These are phyloP conservation scores for Apodemus speciosus DNA, from an alignment of 2,113 vertebrate genomes.

Conservation along the genomic window DNA sequence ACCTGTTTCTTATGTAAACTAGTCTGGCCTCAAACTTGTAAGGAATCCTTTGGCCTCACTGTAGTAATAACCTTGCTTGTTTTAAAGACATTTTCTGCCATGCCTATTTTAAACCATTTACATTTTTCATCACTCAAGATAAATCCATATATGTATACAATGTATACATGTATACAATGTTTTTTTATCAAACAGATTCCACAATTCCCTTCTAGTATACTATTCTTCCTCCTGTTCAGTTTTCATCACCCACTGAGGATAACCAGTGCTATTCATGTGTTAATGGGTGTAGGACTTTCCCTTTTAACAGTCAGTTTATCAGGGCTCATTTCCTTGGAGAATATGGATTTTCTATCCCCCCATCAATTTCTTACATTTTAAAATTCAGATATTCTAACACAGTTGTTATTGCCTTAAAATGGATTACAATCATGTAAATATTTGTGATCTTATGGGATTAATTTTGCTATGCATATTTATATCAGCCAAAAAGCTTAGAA, in stretches of 20 bases:
- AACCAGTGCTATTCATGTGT: not conserved
- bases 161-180: not conserved
- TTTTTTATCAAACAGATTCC: not conserved
- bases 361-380: not conserved
- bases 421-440: slow-evolving; percentile 10
- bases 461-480: slow-evolving; percentile 6
- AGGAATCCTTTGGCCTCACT: not conserved
- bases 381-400: not conserved
- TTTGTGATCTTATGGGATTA: slow-evolving; percentile 1
- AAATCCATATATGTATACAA: not conserved
- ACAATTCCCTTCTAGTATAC: no score
- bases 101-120: not conserved
- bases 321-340: not conserved
- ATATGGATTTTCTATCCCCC: not conserved
- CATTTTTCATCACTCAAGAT: not conserved
- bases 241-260: not conserved
- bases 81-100: not conserved
- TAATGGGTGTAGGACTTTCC: not conserved
- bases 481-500: not conserved
- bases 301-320: not conserved
- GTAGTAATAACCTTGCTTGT: not conserved
- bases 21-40: not conserved
- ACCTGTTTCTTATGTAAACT: not conserved
- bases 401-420: not conserved
- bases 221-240: not conserved